A percentile compares a stretch with the other conserved stretches of the same genome.
phyloP scores from a whole-genome alignment of 2,113 vertebrate species.

The Australoheros scitulus region DNA sequence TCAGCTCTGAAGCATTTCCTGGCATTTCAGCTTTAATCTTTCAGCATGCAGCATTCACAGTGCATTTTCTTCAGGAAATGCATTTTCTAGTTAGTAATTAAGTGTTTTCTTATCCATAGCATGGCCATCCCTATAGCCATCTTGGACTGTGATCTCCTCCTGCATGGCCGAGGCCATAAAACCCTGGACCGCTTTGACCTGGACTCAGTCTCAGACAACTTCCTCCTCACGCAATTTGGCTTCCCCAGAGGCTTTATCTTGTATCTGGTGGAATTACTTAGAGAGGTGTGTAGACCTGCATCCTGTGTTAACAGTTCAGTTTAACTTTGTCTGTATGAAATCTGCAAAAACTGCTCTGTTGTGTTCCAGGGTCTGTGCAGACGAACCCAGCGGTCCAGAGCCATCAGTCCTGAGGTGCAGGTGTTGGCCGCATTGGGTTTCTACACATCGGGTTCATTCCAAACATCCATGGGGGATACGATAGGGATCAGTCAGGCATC shows the following conservation, averaged over 20 bases:
- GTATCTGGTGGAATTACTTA: conserved; percentile 90
- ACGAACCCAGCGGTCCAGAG: conserved; percentile 92
- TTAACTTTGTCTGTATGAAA: neutral
- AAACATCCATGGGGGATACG: conserved; percentile 95
- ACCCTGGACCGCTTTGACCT: conserved; percentile 94
- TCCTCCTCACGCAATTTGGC: conserved; percentile 89
- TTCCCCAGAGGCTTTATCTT: conserved; percentile 94
- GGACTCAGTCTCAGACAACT: conserved; percentile 88
- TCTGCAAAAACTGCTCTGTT: neutral
- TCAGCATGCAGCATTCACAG: no score
- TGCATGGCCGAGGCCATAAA: conserved; percentile 92
- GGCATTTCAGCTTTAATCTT: no score
- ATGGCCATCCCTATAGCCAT: conserved; percentile 93
- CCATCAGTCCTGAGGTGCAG: conserved; percentile 96
- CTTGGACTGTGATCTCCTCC: conserved; percentile 93
- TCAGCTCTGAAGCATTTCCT: no score
- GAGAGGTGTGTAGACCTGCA: conserved; percentile 54
- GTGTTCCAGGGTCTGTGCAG: conserved; percentile 79
- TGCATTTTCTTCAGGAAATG: no score
- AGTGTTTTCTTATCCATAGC: neutral
- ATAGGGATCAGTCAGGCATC: conserved; percentile 98
- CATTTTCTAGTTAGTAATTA: neutral
- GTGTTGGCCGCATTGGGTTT: conserved; percentile 96
- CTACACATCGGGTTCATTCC: conserved; percentile 95
- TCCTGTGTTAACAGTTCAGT: neutral